Evolutionary conservation across 1,140 invertebrate species (phyloP), one percentile per base, ranked within the genome.

Genomic region (Lepidurus packardi): DNA sequence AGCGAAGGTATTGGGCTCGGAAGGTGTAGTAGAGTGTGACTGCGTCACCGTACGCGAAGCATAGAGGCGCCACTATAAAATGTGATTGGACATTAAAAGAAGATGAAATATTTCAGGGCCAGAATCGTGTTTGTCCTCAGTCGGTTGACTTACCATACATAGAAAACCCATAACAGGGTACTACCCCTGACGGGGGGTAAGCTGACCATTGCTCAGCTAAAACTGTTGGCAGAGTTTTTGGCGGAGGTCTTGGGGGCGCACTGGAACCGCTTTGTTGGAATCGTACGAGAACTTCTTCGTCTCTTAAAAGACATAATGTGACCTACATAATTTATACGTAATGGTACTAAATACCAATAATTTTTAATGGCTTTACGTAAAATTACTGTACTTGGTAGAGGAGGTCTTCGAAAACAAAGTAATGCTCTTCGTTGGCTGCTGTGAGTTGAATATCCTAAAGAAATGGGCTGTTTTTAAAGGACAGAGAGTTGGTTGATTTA

Each of bases 381-480:
- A 2, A 25, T 7, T 76, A 34, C 0, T 16, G 79, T 83, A 94
- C 94, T 88, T 98, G 95, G 85, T 97, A 97, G 0, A 98, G 86
- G 53, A 96, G 90, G 85, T 98, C 96, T 88, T 98, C 96, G 85
- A 98, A 98, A 0, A 98, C 95, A 86, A 98, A 98, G 84, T 98
- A 98, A 83, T 98, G 95, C 84, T 98, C 96, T 84, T 98, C 96
- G 85, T 98, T 98, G 7, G 94, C 95, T 0, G 96, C 95, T 11
- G 96, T 98, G 53, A 98, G 85, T 85, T 97, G 95, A 5, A 98
- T 94, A 85, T 98, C 96, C 90, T 91, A 80, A 78, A 85, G 84
- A 74, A 76, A 16, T n/a, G 75, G 9, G 74, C 42, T 5, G 44
- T 77, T 80, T 21, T 43, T 44, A 2, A 13, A 13, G 74, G 44